Evolutionary conservation across 1,140 invertebrate genomes (phyloP), one percentile per base, ranked within the genome.

Genomic region (Oreohelix idahoensis): DNA sequence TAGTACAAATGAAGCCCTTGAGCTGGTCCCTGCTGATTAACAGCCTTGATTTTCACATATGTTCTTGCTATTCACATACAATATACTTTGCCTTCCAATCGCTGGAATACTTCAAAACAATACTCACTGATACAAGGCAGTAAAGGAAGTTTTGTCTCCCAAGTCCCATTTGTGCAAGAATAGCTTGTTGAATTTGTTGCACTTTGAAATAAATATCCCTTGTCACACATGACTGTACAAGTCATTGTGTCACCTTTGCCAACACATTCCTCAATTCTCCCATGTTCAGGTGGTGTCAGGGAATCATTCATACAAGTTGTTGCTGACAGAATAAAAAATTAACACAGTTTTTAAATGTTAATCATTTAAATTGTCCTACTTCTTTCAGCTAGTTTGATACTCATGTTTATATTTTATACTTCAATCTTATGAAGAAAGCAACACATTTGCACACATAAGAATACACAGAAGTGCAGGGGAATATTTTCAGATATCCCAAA

Each of bases 51-150:
- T 17, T 49, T 49, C 45, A 49, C 45, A 49, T 49, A 49, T 49
- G 17, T 49, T 49, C 17, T 49, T 49, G 45, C 8, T 49, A 17
- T 8, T 49, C 45, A 11, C 45, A 11, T 49, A 49, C 17, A 49
- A 11, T 8, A 49, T 49, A 49, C 8, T 49, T 49, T 49, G n/a
- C n/a, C n/a, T n/a, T n/a, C n/a, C n/a, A 49, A 58, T 58, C 4
- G 20, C 23, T 58, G 20, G 53, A 49, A 8, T 11, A 49, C 8
- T 11, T 17, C 45, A n/a, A 49, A 49, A 49, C 10, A 58, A 58
- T 66, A 66, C 51, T 66, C 29, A 69, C 63, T 66, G 36, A 79
- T 23, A 66, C 77, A 79, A 26, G 36, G 32, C 8, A 66, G 32
- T 36, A 53, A 5, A 4, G 32, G 32, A 79, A 23, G 17, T 29